These are phyloP conservation scores for Taurulus bubalis DNA, from an alignment of 2,113 vertebrate species.

Conservation along the genomic window DNA sequence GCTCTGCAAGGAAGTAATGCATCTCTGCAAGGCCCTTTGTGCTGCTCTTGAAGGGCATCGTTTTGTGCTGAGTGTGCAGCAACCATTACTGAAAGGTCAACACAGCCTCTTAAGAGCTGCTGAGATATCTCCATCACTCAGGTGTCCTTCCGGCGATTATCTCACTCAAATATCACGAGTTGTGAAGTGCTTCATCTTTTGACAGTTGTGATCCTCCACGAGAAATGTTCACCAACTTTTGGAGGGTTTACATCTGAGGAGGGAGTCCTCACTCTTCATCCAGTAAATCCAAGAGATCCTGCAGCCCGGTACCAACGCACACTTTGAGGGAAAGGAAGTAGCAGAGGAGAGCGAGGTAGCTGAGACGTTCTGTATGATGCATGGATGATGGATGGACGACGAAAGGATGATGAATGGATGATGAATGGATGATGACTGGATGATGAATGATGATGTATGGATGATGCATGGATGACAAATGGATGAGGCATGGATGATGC, in stretches of 20 bases:
- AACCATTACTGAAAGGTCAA: constrained; percentile 59
- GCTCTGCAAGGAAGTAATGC: constrained; percentile 10
- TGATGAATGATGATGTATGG: too few species aligned
- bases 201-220: constrained; percentile 8
- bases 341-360: neutral
- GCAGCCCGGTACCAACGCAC: neutral
- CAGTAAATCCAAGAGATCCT: constrained; percentile 20
- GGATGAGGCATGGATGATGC: too few species aligned
- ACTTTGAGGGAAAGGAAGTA: neutral
- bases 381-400: too few species aligned
- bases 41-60: constrained; percentile 47
- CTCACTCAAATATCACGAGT: constrained; percentile 40
- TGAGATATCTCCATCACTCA: constrained; percentile 50
- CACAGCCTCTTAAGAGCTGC: constrained; percentile 33
- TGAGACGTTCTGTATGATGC: constrained; percentile 20
- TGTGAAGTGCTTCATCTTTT: constrained; percentile 10
- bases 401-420: too few species aligned
- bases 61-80: constrained; percentile 65
- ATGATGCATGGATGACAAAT: too few species aligned
- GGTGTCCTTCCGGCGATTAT: constrained; percentile 36
- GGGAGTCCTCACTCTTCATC: neutral
- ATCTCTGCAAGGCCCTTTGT: constrained; percentile 11
- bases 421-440: too few species aligned
- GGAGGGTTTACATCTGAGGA: constrained; percentile 27
- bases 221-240: constrained; percentile 21